These are phyloP conservation scores for Otis tarda DNA, from an alignment of 2,113 vertebrate species.

Conservation along the genomic window DNA sequence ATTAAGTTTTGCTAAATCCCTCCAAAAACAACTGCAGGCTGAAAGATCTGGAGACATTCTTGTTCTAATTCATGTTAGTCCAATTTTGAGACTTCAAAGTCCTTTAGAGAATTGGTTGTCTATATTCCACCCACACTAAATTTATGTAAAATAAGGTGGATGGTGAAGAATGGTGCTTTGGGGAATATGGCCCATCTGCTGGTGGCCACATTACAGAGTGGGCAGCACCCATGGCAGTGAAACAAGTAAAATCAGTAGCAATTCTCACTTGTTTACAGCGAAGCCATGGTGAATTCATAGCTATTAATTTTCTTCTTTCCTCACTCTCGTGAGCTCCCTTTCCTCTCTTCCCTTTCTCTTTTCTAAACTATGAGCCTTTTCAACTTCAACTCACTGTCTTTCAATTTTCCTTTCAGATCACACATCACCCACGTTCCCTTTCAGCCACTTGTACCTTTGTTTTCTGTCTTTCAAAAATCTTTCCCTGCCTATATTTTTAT, in stretches of 20 bases:
- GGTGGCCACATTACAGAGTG: neutral
- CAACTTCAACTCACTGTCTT: fast-evolving
- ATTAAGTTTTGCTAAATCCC: neutral
- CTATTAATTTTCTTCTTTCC: neutral
- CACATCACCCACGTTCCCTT: neutral
- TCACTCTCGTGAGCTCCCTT: neutral
- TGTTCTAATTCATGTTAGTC: neutral
- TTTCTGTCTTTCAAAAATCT: neutral
- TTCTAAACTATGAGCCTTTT: neutral
- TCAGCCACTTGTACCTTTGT: neutral
- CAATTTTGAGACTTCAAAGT: neutral
- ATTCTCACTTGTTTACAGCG: neutral
- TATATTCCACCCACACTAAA: neutral
- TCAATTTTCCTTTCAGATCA: neutral
- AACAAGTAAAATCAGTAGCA: neutral
- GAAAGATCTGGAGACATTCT: neutral
- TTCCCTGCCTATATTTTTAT: neutral
- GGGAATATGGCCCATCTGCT: neutral
- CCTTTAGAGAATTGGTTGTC: neutral
- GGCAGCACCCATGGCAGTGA: neutral
- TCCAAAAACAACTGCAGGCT: neutral
- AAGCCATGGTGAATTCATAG: neutral
- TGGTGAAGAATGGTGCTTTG: neutral
- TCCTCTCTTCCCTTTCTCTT: neutral
- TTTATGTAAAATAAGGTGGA: neutral